Evolutionary conservation across 2,113 vertebrate genomes (phyloP).

Genomic region (Apaloderma vittatum): DNA sequence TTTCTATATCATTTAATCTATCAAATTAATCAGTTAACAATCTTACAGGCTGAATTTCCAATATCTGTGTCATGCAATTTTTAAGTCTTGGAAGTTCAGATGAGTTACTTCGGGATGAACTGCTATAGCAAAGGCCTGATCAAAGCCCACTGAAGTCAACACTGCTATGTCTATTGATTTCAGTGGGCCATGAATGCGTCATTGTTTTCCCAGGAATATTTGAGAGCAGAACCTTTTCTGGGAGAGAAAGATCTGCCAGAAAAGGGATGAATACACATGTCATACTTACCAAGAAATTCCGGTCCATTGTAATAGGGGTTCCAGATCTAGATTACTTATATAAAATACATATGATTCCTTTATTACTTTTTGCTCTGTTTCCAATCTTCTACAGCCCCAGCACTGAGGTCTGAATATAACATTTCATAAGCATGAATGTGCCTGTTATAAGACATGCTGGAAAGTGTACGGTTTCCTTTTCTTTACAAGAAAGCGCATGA

Average conservation of each 20-base stretch:
- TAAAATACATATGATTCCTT: neutral
- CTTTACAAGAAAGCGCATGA: neutral
- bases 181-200: conserved; percentile 27
- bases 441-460: neutral
- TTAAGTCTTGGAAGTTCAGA: neutral
- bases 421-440: neutral
- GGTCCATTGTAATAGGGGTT: neutral
- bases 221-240: neutral
- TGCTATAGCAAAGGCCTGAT: conserved; percentile 64
- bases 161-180: conserved; percentile 35
- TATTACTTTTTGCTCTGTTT: neutral
- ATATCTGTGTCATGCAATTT: neutral
- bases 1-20: neutral
- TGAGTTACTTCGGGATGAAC: neutral
- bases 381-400: neutral
- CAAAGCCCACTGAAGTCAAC: conserved; percentile 58
- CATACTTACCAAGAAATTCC: conserved; percentile 25
- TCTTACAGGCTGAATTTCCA: conserved; percentile 17
- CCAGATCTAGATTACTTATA: neutral
- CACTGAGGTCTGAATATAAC: neutral
- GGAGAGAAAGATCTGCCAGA: neutral
- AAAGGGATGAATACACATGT: neutral
- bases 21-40: neutral
- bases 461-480: neutral
- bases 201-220: neutral